Conservation (phyloP, 2,797 vertebrate genomes). For the Smutsia temminckii region DNA sequence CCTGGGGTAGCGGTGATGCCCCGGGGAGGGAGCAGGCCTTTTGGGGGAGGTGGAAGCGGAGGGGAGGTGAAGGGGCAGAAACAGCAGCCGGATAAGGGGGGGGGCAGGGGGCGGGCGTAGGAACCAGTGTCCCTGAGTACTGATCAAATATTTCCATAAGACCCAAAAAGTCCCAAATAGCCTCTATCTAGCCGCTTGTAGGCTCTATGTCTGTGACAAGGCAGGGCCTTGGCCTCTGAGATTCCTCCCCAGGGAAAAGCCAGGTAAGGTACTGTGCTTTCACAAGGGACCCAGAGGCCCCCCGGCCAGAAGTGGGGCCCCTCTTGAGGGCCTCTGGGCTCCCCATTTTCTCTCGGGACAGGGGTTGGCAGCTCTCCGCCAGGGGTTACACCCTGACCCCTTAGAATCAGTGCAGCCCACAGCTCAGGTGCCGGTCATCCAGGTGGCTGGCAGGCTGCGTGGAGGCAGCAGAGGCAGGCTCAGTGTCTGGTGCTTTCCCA, state of each 20-base stretch:
- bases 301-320: rapidly evolving
- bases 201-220: neutral
- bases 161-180: neutral
- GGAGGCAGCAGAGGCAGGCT: neutral
- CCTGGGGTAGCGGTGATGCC: neutral
- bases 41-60: neutral
- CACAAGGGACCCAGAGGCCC: neutral
- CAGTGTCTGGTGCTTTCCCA: neutral
- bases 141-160: neutral
- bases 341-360: neutral
- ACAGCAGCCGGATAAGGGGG: neutral
- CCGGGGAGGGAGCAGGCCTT: neutral
- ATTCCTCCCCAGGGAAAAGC: neutral
- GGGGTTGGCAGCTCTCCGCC: neutral
- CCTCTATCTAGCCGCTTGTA: neutral
- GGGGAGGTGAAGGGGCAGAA: neutral
- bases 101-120: neutral
- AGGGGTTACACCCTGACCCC: neutral
- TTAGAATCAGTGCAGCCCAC: neutral
- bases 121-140: rapidly evolving
- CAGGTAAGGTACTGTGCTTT: neutral
- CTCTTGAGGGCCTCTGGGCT: neutral
- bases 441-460: neutral
- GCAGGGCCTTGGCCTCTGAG: neutral
- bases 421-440: neutral